phyloP scores from a whole-genome alignment of 2,113 vertebrate species.

The Probosciger aterrimus region DNA sequence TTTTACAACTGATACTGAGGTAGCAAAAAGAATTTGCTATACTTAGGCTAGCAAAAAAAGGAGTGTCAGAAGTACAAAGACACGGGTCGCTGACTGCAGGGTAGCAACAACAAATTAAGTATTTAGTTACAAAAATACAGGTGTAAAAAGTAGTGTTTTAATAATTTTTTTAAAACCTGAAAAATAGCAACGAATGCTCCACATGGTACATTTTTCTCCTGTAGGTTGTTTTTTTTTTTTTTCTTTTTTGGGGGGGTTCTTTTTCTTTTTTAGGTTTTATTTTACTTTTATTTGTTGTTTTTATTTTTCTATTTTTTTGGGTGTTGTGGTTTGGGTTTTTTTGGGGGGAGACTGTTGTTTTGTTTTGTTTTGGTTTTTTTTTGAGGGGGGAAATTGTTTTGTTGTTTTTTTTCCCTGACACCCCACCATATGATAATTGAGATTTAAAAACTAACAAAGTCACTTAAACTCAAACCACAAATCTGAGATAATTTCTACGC shows the following conservation, averaged over 20 bases:
- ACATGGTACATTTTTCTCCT: background rate
- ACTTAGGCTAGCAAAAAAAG: background rate
- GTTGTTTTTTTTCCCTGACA: background rate
- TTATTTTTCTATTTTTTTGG: background rate
- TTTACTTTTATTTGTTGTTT: background rate
- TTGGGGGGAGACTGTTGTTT: too few relatives aligned
- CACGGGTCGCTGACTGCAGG: background rate
- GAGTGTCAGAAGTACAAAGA: background rate
- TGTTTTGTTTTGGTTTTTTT: too few relatives aligned
- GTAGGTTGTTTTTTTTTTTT: accelerated
- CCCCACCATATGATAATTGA: background rate
- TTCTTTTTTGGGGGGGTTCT: too few relatives aligned
- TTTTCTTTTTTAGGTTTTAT: background rate
- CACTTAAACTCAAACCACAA: background rate
- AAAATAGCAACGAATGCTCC: background rate
- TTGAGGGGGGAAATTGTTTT: background rate
- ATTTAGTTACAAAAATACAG: background rate
- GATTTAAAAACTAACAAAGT: background rate
- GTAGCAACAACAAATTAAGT: background rate
- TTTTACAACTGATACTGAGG: background rate
- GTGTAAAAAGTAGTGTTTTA: background rate
- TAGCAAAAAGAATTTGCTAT: background rate
- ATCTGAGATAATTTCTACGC: background rate
- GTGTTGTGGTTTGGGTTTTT: too few relatives aligned
- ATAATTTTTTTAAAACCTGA: background rate